These are phyloP conservation scores for Pissodes strobi DNA, from an alignment of 1,140 invertebrate genomes.

Conservation along the genomic window DNA sequence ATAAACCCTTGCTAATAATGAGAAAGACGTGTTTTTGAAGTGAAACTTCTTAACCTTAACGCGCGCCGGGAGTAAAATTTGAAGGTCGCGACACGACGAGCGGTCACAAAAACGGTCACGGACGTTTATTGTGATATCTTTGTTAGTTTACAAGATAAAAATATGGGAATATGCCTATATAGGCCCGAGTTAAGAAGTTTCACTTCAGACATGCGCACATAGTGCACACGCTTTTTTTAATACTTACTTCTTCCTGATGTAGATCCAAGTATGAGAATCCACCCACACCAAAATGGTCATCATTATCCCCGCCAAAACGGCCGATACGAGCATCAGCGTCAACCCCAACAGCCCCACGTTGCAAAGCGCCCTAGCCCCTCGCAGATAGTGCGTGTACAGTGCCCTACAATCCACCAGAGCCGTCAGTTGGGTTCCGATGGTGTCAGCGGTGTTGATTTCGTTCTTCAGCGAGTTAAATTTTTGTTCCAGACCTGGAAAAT, in stretches of 20 bases:
- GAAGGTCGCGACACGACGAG: no score
- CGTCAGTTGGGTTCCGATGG: conserved; percentile 62
- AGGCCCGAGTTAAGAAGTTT: no score
- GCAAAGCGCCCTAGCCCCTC: conserved; percentile 76
- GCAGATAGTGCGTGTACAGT: conserved; percentile 78
- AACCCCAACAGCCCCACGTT: conserved; percentile 80
- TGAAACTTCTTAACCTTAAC: no score
- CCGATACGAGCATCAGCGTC: conserved; percentile 82
- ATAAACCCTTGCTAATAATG: no score
- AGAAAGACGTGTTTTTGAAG: no score
- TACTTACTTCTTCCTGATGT: conserved; percentile 89
- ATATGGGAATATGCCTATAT: no score
- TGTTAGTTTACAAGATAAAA: no score
- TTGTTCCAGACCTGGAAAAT: conserved; percentile 63
- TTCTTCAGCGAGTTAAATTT: conserved; percentile 72
- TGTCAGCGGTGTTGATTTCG: conserved; percentile 71
- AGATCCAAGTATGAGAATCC: conserved; percentile 95
- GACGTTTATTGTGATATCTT: no score
- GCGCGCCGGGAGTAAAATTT: no score
- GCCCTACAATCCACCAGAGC: conserved; percentile 79
- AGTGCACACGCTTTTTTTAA: no score
- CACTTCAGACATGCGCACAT: no score
- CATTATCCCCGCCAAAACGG: conserved; percentile 80
- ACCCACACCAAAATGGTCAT: conserved; percentile 91
- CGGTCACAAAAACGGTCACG: no score